Evolutionary conservation across 2,797 vertebrate species (phyloP).

Genomic region (Gorsachius magnificus): DNA sequence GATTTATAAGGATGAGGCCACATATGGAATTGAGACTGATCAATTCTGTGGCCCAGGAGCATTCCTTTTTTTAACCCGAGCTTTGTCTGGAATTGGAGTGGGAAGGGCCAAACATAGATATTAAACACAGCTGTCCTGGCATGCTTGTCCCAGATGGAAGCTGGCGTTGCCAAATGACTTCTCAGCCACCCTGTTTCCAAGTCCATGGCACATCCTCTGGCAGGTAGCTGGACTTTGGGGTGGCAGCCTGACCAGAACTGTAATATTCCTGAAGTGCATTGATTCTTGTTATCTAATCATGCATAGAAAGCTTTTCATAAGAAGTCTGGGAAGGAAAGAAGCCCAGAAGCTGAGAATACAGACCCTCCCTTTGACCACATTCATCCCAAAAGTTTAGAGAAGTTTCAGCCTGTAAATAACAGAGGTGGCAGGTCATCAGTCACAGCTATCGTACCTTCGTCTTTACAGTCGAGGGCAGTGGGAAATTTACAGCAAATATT

Average conservation of each 20-base stretch:
- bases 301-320: not conserved
- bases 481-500: not conserved
- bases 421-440: not conserved
- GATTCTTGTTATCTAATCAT: not conserved
- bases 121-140: conserved; percentile 3
- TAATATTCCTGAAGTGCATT: not conserved
- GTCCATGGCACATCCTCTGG: not conserved
- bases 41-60: not conserved
- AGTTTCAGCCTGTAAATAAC: not conserved
- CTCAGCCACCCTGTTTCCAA: not conserved
- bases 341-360: not conserved
- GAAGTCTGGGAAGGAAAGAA: not conserved
- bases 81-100: not conserved
- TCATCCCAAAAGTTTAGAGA: not conserved
- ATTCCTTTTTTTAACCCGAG: not conserved
- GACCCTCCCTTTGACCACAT: not conserved
- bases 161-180: not conserved
- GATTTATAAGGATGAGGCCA: not conserved
- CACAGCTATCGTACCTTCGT: not conserved
- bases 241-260: not conserved
- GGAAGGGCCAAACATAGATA: not conserved
- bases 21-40: not conserved
- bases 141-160: not conserved
- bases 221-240: not conserved
- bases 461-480: not conserved